Base-by-base conservation (phyloP, 2,797 vertebrate species). In the Anolis apletophallus region DNA sequence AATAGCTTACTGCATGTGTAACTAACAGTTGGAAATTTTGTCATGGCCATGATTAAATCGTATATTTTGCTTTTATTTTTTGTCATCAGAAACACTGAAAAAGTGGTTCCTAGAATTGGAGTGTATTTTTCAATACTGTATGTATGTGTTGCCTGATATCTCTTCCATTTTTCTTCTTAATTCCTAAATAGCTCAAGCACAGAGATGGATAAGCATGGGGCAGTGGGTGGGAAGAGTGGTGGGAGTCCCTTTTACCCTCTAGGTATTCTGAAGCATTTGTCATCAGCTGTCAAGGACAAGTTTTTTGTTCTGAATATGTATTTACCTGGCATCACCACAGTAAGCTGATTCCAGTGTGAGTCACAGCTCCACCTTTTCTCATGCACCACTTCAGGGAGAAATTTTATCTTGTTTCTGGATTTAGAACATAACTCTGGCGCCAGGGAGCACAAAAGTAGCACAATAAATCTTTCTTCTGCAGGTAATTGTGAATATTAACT, bases 401-500 rank as follows among this genome's bases (percentile, higher is more conserved):
- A 64, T 67, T 91, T 92, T 67, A 85, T 91, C 76, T 90, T 87
- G 59, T 67, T 88, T 84, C 14, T 52, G 72, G 81, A 59, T 79
- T 91, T 86, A 81, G 68, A 61, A 50, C 55, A 5, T 85, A 80
- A 87, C 90, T 91, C 92, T 89, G 87, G 78, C 3, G 32, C 89
- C 78, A 36, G 36, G 72, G 74, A 93, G 82, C 88, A 87, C 59
- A 86, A 68, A 84, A 91, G 85, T 69, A 74, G 85, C 68, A 81
- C 46, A 67, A 89, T 88, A 77, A 84, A 68, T 89, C 77, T 93
- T 12, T 88, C 72, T 75, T 91, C 79, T 88, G 23, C 69, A 17
- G 81, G 68, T 88, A 74, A 88, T 89, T 85, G 69, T 69, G 88
- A 69, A 91, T 91, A 61, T 71, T 86, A 87, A 52, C 88, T 94